Conservation (phyloP, 2,113 vertebrate genomes). For the Tympanuchus pallidicinctus region DNA sequence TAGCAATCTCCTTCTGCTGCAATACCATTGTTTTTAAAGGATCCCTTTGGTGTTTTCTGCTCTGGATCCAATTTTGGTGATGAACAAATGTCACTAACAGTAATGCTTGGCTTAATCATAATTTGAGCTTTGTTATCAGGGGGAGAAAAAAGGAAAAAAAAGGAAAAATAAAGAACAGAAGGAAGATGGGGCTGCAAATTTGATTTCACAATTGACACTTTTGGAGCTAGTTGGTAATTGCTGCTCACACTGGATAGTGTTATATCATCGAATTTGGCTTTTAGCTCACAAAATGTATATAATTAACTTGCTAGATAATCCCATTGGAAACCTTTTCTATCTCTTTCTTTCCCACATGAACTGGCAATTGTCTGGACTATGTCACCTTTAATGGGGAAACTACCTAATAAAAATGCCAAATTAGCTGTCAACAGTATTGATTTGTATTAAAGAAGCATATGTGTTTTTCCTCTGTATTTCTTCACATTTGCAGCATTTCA, state of each 20-base stretch:
- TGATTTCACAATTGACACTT: background rate
- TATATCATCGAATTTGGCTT: background rate
- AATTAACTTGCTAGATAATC: background rate
- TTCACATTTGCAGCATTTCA: background rate
- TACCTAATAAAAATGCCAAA: background rate
- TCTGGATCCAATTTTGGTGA: background rate
- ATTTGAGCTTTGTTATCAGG: background rate
- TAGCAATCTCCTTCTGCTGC: background rate
- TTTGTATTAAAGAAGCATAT: background rate
- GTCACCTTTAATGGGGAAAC: background rate
- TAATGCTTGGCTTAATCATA: constrained; percentile 6
- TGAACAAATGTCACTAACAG: background rate
- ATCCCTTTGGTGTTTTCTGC: background rate
- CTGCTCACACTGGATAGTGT: background rate
- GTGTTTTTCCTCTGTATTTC: background rate
- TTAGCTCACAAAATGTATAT: background rate
- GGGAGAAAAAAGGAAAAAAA: fast-evolving
- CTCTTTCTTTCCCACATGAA: background rate
- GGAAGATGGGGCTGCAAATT: background rate
- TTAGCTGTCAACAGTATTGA: background rate
- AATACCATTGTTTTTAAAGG: background rate
- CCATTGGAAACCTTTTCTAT: background rate
- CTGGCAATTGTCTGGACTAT: background rate
- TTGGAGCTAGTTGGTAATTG: background rate
- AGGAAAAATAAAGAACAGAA: background rate